A percentile compares a stretch with the other conserved stretches of the same genome.
These are phyloP conservation scores for Drosophila elegans DNA, from an alignment of 1,140 invertebrate species.

Conservation along the genomic window DNA sequence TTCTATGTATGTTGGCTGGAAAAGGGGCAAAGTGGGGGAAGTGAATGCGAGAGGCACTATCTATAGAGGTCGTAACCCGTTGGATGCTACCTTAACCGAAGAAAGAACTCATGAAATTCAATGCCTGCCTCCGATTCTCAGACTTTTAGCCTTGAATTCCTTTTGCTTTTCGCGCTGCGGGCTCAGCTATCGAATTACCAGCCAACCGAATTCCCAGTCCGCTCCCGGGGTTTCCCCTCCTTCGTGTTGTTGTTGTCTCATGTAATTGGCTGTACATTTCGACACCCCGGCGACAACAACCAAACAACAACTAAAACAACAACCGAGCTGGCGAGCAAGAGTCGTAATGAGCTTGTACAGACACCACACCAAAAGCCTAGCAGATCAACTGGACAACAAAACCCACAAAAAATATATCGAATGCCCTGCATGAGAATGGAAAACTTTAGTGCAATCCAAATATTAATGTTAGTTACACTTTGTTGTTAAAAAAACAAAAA, in stretches of 20 bases:
- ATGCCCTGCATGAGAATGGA: not conserved
- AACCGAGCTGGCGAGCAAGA: conserved; percentile 43
- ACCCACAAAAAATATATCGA: not conserved
- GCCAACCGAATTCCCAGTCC: conserved; percentile 31
- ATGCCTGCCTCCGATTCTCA: conserved; percentile 63
- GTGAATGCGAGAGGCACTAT: conserved; percentile 37
- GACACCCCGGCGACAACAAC: conserved; percentile 79
- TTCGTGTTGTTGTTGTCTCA: conserved; percentile 59
- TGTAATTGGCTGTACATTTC: conserved; percentile 83
- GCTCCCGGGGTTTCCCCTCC: conserved; percentile 1
- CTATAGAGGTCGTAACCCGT: conserved; percentile 73
- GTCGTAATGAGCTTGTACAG: conserved; percentile 77
- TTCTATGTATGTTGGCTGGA: conserved; percentile 41
- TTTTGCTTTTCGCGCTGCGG: conserved; percentile 58
- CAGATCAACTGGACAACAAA: conserved; percentile 7
- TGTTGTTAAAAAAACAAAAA: too few species aligned
- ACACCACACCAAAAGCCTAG: conserved; percentile 23
- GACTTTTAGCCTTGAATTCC: conserved; percentile 74
- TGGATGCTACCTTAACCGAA: conserved; percentile 31
- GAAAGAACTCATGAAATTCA: conserved; percentile 75
- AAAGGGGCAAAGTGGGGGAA: not conserved
- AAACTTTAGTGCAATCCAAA: not conserved
- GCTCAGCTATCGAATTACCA: conserved; percentile 55
- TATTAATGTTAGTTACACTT: too few species aligned
- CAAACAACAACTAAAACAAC: conserved; percentile 40